These are phyloP conservation scores for Amphiprion percula DNA, from an alignment of 2,113 vertebrate species.

Conservation along the genomic window DNA sequence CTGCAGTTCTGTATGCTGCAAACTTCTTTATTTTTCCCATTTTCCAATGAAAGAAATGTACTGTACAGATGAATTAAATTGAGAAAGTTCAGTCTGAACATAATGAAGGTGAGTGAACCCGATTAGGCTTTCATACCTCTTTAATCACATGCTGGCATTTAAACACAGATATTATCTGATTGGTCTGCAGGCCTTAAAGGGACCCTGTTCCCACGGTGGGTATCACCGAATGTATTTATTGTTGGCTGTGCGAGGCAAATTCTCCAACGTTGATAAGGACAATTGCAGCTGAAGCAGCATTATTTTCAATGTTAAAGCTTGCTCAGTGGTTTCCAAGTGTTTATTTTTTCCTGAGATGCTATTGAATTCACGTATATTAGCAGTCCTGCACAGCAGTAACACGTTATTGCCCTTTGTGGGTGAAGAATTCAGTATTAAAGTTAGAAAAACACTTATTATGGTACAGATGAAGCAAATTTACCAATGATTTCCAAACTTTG, in stretches of 20 bases:
- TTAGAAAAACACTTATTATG: background rate
- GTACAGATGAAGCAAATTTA: background rate
- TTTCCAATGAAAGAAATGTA: conserved; percentile 7
- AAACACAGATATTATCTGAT: conserved; percentile 53
- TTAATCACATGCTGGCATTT: conserved; percentile 50
- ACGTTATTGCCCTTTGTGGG: conserved; percentile 1
- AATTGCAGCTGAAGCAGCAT: conserved; percentile 26
- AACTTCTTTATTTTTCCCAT: conserved; percentile 28
- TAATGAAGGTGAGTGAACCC: conserved; percentile 36
- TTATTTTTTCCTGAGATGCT: background rate
- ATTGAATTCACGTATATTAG: conserved; percentile 16
- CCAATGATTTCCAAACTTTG: background rate
- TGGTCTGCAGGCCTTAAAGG: conserved; percentile 30
- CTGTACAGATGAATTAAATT: conserved; percentile 11
- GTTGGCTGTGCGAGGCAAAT: conserved; percentile 25
- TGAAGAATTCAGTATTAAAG: background rate
- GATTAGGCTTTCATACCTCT: conserved; percentile 7
- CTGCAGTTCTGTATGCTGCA: background rate
- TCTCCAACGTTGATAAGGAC: conserved; percentile 15
- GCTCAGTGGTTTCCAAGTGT: conserved; percentile 29
- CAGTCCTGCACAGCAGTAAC: background rate
- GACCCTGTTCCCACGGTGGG: conserved; percentile 6
- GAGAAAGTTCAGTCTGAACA: conserved; percentile 30
- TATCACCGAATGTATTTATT: conserved; percentile 39
- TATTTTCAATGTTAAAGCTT: conserved; percentile 24